Conservation (phyloP, 2,113 vertebrate genomes). For the Trochalopteron elliotii region DNA sequence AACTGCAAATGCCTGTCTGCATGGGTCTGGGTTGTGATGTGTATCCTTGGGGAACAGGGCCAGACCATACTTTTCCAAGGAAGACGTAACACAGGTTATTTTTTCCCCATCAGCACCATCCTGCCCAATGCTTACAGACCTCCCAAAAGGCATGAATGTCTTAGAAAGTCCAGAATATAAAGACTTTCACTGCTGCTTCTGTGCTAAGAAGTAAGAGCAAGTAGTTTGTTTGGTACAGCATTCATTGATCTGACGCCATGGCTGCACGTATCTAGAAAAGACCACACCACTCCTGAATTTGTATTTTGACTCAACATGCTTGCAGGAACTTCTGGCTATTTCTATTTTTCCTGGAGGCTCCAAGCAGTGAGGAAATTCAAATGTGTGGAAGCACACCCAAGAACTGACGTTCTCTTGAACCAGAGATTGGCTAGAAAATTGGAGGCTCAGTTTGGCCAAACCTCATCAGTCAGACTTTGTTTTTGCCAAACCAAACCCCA, state of each 20-base stretch:
- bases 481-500: conserved; percentile 62
- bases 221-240: not conserved
- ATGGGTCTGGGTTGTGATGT: not conserved
- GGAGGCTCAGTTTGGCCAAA: conserved; percentile 45
- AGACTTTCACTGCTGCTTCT: not conserved
- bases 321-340: conserved; percentile 21
- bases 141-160: not conserved
- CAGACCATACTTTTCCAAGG: not conserved
- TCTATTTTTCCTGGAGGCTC: conserved; percentile 50
- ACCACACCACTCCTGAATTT: not conserved
- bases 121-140: not conserved
- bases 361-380: conserved; percentile 45
- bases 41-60: not conserved
- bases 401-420: conserved; percentile 7
- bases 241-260: not conserved
- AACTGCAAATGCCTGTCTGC: not conserved
- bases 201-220: not conserved
- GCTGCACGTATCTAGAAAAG: not conserved
- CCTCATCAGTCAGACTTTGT: conserved; percentile 65
- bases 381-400: conserved; percentile 60
- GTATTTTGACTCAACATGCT: not conserved
- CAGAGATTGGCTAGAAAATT: conserved; percentile 32
- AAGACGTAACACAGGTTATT: not conserved
- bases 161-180: not conserved
- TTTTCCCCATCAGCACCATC: not conserved